Evolutionary conservation across 2,113 vertebrate species (phyloP).

Genomic region (Nymphicus hollandicus): DNA sequence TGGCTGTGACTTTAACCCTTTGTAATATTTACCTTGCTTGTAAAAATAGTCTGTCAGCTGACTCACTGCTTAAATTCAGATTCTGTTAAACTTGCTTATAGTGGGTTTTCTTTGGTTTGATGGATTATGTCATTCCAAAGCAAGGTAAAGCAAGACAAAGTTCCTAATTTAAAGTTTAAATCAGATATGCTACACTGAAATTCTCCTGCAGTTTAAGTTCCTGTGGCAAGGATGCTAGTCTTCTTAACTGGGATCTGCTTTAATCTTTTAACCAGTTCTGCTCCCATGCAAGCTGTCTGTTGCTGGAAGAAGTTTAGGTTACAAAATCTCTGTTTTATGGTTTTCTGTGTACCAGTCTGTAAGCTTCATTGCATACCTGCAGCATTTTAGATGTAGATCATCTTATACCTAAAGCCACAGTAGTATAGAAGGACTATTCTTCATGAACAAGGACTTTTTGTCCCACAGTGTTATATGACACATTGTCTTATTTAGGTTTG

Average conservation of each 20-base stretch:
- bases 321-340: neutral
- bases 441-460: neutral
- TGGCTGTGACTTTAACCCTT: neutral
- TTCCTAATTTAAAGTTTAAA: neutral
- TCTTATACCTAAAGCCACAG: neutral
- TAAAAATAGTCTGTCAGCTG: neutral
- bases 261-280: neutral
- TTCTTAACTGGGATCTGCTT: neutral
- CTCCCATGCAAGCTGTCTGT: neutral
- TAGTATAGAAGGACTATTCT: neutral
- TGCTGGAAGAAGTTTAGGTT: neutral
- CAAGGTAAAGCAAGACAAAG: neutral
- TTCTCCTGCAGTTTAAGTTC: neutral
- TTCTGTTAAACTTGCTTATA: slow-evolving; percentile 12
- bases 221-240: neutral
- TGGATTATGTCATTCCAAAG: neutral
- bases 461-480: neutral
- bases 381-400: neutral
- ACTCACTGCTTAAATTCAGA: neutral
- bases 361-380: neutral
- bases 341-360: neutral
- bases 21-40: neutral
- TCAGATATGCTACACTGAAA: neutral
- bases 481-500: neutral
- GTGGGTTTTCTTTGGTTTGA: neutral